Base-by-base conservation (phyloP, 2,888 invertebrate genomes). In the Sphecodes monilicornis region DNA sequence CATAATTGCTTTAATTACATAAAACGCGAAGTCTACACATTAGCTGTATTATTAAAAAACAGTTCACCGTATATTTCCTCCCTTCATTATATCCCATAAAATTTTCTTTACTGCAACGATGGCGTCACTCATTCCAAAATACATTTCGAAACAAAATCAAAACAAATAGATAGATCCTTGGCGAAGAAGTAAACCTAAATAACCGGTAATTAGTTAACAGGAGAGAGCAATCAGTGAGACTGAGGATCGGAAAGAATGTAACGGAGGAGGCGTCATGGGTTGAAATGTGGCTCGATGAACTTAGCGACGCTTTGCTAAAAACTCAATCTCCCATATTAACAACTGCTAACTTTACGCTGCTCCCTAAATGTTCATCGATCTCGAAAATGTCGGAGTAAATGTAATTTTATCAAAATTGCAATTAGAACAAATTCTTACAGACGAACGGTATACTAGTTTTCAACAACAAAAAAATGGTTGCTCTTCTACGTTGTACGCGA, bases 31-130 rank as follows among this genome's bases (percentile, higher is more conserved):
- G 60, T 60, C 60, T 26, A 60, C 60, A 16, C 60, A 16, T 60
- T 60, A 60, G 16, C 29, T 29, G 16, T 16, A 60, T 60, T 60
- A 60, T 60, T 60, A 60, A 60, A 60, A 60, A 60, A 60, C 60
- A 60, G 60, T 29, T 29, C 29, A 16, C 29, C 60, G 29, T 60
- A 60, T 46, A 46, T 46, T 46, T 16, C 29, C 26, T 13, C 13
- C 16, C 29, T 60, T 60, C 16, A 60, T 60, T 60, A 60, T 60
- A 16, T 29, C 6, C 29, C 29, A 6, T 60, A 60, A 60, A 60
- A 60, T 60, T 29, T 60, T 29, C 60, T 6, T 29, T 29, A 16
- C 16, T 29, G 60, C 29, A 29, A 60, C 60, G 60, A 5, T 29
- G 60, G 60, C 29, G 29, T 29, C 29, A 29, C 29, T 60, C 60